phyloP scores from a whole-genome alignment of 2,888 invertebrate species.

The Callyntrura guangdongensis region DNA sequence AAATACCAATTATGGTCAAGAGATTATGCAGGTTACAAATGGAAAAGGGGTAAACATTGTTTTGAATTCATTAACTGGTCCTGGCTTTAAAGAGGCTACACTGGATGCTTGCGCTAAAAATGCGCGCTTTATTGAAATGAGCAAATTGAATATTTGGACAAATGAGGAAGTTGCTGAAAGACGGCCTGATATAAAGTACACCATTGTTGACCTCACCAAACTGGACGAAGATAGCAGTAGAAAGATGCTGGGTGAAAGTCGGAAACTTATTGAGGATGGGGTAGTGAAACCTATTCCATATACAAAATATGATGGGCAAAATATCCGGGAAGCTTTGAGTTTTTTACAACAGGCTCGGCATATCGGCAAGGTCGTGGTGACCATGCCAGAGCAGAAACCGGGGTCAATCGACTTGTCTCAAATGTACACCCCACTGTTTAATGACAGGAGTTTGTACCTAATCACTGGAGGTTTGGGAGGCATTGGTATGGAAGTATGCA shows the following conservation, averaged over 20 bases:
- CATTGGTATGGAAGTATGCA: constrained; percentile 64
- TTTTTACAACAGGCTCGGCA: constrained; percentile 62
- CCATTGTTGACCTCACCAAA: constrained; percentile 58
- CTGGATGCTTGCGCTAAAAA: constrained; percentile 31
- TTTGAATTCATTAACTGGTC: constrained; percentile 60
- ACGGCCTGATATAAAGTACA: constrained; percentile 59
- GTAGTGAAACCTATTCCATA: constrained; percentile 51
- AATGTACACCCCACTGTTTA: constrained; percentile 33
- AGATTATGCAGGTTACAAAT: constrained; percentile 42
- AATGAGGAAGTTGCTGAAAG: constrained; percentile 32
- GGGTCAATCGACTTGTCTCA: neutral
- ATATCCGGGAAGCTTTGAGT: constrained; percentile 44
- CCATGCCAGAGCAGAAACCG: constrained; percentile 15
- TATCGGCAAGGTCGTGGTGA: constrained; percentile 67
- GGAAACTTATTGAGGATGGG: neutral
- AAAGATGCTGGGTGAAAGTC: neutral
- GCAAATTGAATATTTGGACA: constrained; percentile 63
- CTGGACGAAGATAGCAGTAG: constrained; percentile 22
- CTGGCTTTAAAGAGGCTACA: constrained; percentile 67
- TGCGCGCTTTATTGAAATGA: constrained; percentile 66
- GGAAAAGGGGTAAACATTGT: constrained; percentile 49
- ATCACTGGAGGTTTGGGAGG: constrained; percentile 69
- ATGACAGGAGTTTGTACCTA: constrained; percentile 51
- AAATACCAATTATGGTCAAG: constrained; percentile 24
- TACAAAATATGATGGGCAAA: constrained; percentile 8